These are phyloP conservation scores for Tragelaphus imberbis DNA, from an alignment of 2,113 vertebrate species.

Conservation along the genomic window DNA sequence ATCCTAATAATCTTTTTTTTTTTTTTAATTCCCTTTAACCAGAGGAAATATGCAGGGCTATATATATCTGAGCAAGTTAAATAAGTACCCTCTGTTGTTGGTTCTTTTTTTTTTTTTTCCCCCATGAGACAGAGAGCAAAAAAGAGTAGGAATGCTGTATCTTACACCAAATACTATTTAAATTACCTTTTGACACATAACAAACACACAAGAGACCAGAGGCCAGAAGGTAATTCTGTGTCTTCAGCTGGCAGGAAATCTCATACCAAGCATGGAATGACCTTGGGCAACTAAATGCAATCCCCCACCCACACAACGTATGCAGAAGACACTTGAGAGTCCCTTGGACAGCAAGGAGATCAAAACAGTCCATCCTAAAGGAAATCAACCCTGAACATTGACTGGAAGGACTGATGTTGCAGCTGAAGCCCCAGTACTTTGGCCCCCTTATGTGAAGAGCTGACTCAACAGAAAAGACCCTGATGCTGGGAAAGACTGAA, in stretches of 20 bases:
- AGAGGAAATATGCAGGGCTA: background rate
- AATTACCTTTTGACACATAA: background rate
- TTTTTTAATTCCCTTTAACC: background rate
- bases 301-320: background rate
- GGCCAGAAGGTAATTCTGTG: rapidly evolving
- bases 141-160: background rate
- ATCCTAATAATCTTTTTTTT: background rate
- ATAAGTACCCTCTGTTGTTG: background rate
- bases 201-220: background rate
- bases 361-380: background rate
- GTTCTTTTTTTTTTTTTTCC: rapidly evolving
- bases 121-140: too few species aligned
- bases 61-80: background rate
- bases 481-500: background rate
- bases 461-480: background rate
- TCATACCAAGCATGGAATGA: rapidly evolving
- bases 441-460: background rate
- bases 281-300: rapidly evolving
- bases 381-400: background rate
- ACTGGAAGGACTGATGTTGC: background rate
- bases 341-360: background rate
- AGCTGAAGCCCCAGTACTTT: background rate
- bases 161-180: background rate
- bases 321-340: background rate
- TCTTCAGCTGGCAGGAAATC: too few species aligned